phyloP scores from a whole-genome alignment of 2,797 vertebrate genomes.

The Peromyscus nudipes region DNA sequence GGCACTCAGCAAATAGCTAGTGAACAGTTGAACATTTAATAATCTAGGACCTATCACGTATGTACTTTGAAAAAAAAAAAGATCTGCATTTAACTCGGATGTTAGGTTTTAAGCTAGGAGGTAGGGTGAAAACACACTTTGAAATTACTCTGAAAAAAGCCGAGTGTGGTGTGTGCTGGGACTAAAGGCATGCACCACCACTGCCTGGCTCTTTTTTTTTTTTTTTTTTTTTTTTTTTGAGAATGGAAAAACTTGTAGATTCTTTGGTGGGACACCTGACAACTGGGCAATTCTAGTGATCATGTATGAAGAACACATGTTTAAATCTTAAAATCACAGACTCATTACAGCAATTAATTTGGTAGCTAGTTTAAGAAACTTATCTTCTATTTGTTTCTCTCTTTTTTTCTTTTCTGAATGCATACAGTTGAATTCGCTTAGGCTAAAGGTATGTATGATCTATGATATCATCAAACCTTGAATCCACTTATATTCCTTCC shows the following conservation, averaged over 20 bases:
- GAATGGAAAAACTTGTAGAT: background rate
- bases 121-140: slow-evolving; percentile 32
- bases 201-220: no score
- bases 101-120: slow-evolving; percentile 14
- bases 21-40: background rate
- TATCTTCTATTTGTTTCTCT: background rate
- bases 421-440: slow-evolving; percentile 42
- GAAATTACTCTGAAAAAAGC: background rate
- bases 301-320: background rate
- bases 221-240: no score
- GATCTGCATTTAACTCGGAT: slow-evolving; percentile 10
- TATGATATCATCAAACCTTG: background rate
- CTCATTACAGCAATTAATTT: background rate
- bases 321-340: slow-evolving; percentile 29
- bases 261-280: background rate
- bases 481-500: background rate
- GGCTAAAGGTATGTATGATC: slow-evolving; percentile 10
- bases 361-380: slow-evolving; percentile 19
- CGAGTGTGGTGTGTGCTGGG: no score
- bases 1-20: background rate
- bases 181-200: no score
- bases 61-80: slow-evolving; percentile 56
- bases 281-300: background rate
- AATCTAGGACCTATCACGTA: background rate
- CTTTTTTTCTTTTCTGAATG: background rate